Evolutionary conservation across 1,140 invertebrate species (phyloP).

Genomic region (Meteorus sp.): DNA sequence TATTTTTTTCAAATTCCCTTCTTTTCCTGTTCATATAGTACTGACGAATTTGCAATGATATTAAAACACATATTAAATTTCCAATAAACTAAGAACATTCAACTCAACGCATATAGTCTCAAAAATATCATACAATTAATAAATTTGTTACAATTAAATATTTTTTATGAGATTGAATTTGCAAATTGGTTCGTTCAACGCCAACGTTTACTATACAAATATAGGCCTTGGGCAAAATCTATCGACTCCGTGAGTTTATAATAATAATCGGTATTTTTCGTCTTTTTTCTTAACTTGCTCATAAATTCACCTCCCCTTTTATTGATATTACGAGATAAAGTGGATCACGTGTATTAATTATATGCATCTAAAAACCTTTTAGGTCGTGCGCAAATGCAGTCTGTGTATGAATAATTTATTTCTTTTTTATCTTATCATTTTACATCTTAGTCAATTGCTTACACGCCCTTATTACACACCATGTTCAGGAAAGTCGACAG

Average conservation of each 20-base stretch:
- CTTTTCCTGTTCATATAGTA: too few species aligned
- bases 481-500: slow-evolving; percentile 11
- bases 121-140: too few species aligned
- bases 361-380: slow-evolving; percentile 19
- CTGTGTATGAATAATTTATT: slow-evolving; percentile 17
- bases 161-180: not conserved
- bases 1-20: not conserved
- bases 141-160: too few species aligned
- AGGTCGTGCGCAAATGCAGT: slow-evolving; percentile 25
- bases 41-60: too few species aligned
- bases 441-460: not conserved
- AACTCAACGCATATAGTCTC: too few species aligned
- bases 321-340: not conserved
- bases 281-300: slow-evolving; percentile 12
- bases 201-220: slow-evolving; percentile 1
- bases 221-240: not conserved
- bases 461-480: too few species aligned
- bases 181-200: not conserved
- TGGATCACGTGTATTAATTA: not conserved
- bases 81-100: too few species aligned
- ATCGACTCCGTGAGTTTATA: slow-evolving; percentile 1
- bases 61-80: too few species aligned
- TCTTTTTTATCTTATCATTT: not conserved
- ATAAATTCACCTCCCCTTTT: slow-evolving; percentile 7
- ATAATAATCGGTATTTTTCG: slow-evolving; percentile 2